Base-by-base conservation (phyloP, 2,888 invertebrate species). In the Chirona hameri region DNA sequence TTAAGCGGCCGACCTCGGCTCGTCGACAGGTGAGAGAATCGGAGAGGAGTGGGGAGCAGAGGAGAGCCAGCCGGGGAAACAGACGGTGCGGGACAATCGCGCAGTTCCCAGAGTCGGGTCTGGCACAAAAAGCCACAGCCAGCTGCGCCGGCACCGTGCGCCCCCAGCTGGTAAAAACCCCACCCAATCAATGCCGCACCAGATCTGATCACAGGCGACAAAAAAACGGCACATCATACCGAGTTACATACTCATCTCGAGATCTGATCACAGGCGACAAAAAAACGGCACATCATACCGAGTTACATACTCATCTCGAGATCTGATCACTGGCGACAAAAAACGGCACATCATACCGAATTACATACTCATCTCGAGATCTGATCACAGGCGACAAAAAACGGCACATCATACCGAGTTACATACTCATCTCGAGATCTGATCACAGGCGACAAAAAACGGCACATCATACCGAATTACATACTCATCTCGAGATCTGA, bases 291-390 rank as follows among this genome's bases (percentile, higher is more conserved):
- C 65, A n/a, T 65, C 65, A 65, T 65, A 65, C 65, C 27, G 24
- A 65, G 65, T 65, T 65, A 65, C 65, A 27, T 65, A 65, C 65
- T 65, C n/a, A n/a, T n/a, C n/a, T n/a, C n/a, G n/a, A 24, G n/a
- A 65, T 65, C 65, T n/a, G 65, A 65, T 65, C 65, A 65, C n/a
- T 12, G 65, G n/a, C 65, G 65, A n/a, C 65, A 65, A 65, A 65
- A n/a, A 65, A 65, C 65, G 65, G 27, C 27, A 65, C 65, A n/a
- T 65, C 65, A 65, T 65, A 65, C 65, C 27, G 24, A 65, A 27
- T 65, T 65, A 65, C 65, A 27, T 65, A 65, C 65, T 65, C n/a
- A n/a, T n/a, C n/a, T n/a, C n/a, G n/a, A 24, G n/a, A 65, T 65
- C 65, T n/a, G 65, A 65, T 65, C 65, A 65, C n/a, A 1, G 65